These are phyloP conservation scores for Neoaliturus tenellus DNA, from an alignment of 2,888 invertebrate species.

Conservation along the genomic window DNA sequence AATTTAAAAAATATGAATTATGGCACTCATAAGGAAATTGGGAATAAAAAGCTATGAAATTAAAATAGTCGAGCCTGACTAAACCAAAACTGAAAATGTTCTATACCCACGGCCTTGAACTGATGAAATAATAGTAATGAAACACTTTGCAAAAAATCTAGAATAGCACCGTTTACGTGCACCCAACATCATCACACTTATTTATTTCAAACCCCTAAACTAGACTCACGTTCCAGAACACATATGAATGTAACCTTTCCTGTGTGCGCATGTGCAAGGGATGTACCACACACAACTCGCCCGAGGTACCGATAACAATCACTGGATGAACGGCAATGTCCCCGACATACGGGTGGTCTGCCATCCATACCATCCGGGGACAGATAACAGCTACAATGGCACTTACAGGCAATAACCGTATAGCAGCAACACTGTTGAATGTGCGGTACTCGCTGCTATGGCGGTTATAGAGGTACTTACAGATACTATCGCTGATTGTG, in stretches of 20 bases:
- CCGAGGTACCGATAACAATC: background rate
- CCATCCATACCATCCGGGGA: slow-evolving; percentile 4
- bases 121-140: too few relatives aligned
- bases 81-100: too few relatives aligned
- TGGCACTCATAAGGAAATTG: too few relatives aligned
- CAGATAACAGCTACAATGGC: background rate
- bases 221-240: background rate
- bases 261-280: background rate
- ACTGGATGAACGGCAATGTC: background rate
- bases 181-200: too few relatives aligned
- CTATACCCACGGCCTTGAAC: too few relatives aligned
- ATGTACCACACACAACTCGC: background rate
- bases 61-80: too few relatives aligned
- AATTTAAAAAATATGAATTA: too few relatives aligned
- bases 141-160: too few relatives aligned
- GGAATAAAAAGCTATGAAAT: too few relatives aligned
- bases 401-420: background rate
- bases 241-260: background rate
- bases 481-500: background rate
- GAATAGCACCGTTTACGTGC: too few relatives aligned
- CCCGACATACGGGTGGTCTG: background rate
- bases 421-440: slow-evolving; percentile 49
- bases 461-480: slow-evolving; percentile 27
- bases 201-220: too few relatives aligned
- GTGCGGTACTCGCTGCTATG: slow-evolving; percentile 56